These are phyloP conservation scores for Exocentrus adspersus DNA, from an alignment of 2,888 invertebrate genomes.

Conservation along the genomic window DNA sequence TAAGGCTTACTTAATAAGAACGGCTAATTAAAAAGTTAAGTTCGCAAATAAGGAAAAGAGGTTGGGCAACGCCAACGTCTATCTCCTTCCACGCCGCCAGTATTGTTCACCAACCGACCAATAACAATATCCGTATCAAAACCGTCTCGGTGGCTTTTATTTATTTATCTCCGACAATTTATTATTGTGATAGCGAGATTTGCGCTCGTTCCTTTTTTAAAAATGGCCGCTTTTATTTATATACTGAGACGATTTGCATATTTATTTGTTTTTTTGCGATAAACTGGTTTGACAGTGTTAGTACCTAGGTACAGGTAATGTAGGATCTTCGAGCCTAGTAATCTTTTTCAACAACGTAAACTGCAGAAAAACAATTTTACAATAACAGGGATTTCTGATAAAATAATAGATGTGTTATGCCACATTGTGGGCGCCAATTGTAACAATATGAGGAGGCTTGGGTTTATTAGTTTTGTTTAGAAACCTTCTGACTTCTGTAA, in stretches of 20 bases:
- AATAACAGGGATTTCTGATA: too few relatives aligned
- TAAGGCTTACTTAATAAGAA: slow-evolving; percentile 31
- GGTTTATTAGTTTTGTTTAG: too few relatives aligned
- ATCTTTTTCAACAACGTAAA: too few relatives aligned
- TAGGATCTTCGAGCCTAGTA: too few relatives aligned
- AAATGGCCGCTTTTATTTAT: slow-evolving; percentile 24
- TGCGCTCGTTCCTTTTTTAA: slow-evolving; percentile 32
- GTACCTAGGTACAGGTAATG: not conserved
- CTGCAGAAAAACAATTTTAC: too few relatives aligned
- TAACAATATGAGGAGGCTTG: too few relatives aligned
- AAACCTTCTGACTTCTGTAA: too few relatives aligned
- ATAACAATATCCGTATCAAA: slow-evolving; percentile 34
- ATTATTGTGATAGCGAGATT: slow-evolving; percentile 37
- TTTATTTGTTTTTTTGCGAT: slow-evolving; percentile 21
- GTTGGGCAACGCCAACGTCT: slow-evolving; percentile 52
- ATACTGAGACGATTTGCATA: slow-evolving; percentile 15
- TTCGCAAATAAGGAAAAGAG: slow-evolving; percentile 47
- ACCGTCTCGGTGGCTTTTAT: slow-evolving; percentile 38
- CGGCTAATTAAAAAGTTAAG: slow-evolving; percentile 30
- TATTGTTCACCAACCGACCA: slow-evolving; percentile 40
- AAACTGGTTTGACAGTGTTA: slow-evolving; percentile 14
- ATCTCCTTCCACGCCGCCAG: slow-evolving; percentile 45
- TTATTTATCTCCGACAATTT: slow-evolving; percentile 39
- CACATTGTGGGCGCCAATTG: too few relatives aligned
- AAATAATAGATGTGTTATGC: too few relatives aligned